Percentiles rank a stretch among this genome's conserved stretches.
Conservation (phyloP, 2,797 vertebrate genomes). For the Anniella stebbinsi region DNA sequence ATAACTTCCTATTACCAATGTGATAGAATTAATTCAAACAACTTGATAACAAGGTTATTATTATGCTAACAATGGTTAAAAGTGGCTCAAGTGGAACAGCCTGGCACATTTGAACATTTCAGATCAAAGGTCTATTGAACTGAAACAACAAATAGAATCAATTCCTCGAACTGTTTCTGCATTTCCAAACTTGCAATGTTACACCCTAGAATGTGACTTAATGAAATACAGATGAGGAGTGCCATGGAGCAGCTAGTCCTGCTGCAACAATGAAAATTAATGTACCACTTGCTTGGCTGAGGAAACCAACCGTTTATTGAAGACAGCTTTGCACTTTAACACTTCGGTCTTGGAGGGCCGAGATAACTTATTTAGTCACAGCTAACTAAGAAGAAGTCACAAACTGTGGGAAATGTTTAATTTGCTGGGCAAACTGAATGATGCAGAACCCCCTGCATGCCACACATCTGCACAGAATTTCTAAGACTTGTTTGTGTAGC, state of each 20-base stretch:
- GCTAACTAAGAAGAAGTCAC: constrained; percentile 46
- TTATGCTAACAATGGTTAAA: constrained; percentile 61
- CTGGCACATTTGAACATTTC: constrained; percentile 61
- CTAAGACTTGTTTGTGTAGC: neutral
- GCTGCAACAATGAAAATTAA: constrained; percentile 64
- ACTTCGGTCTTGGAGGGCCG: constrained; percentile 48
- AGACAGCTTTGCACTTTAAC: constrained; percentile 56
- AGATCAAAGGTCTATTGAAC: constrained; percentile 77
- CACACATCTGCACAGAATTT: neutral
- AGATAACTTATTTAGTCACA: constrained; percentile 49
- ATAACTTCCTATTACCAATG: constrained; percentile 61
- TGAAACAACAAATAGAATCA: constrained; percentile 74
- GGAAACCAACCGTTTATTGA: constrained; percentile 57
- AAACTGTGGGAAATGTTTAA: neutral
- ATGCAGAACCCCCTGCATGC: neutral
- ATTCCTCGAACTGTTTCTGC: constrained; percentile 69
- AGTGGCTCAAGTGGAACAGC: constrained; percentile 58
- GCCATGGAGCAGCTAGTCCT: constrained; percentile 52
- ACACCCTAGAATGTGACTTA: constrained; percentile 59
- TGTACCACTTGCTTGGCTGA: neutral
- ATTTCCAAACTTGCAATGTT: constrained; percentile 65
- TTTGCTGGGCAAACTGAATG: neutral
- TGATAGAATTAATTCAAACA: constrained; percentile 74
- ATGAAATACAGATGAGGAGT: constrained; percentile 63
- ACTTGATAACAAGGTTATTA: constrained; percentile 60